Percentiles rank a stretch among this genome's conserved stretches.
Evolutionary conservation across 2,888 invertebrate genomes (phyloP).

Genomic region (Pollenia angustigena): DNA sequence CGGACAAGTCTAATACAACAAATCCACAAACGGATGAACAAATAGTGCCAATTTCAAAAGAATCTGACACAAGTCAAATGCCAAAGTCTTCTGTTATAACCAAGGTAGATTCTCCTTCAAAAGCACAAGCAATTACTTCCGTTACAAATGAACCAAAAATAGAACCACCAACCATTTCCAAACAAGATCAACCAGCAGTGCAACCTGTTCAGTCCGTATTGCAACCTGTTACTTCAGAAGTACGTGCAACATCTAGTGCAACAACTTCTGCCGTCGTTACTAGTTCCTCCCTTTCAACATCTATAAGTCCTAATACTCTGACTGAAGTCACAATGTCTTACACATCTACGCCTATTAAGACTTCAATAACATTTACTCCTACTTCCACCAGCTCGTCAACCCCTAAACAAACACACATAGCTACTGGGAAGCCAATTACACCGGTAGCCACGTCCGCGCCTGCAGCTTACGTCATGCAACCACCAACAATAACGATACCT

Average conservation of each 20-base stretch:
- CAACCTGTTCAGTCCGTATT: constrained; percentile 81
- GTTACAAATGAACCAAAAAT: constrained; percentile 78
- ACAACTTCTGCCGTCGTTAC: constrained; percentile 55
- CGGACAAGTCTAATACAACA: constrained; percentile 52
- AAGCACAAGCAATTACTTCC: constrained; percentile 74
- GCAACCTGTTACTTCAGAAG: constrained; percentile 73
- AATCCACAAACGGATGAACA: constrained; percentile 17
- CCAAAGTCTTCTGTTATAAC: constrained; percentile 79
- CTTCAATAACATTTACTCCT: constrained; percentile 73
- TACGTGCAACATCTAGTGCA: constrained; percentile 19
- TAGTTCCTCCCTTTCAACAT: constrained; percentile 6
- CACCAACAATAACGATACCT: constrained; percentile 88
- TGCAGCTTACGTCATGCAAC: constrained; percentile 85
- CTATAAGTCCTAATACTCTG: constrained; percentile 18
- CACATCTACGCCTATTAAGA: constrained; percentile 76
- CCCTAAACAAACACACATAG: constrained; percentile 48
- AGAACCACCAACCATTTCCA: constrained; percentile 81
- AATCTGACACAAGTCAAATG: constrained; percentile 43
- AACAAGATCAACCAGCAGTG: constrained; percentile 80
- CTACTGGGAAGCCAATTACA: constrained; percentile 79
- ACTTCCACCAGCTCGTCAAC: constrained; percentile 52
- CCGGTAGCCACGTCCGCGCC: constrained; percentile 75
- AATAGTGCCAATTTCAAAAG: neutral
- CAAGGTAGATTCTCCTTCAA: constrained; percentile 75
- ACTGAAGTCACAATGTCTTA: constrained; percentile 75